Conservation (phyloP, 2,888 invertebrate genomes). For the Miltochrista miniata region DNA sequence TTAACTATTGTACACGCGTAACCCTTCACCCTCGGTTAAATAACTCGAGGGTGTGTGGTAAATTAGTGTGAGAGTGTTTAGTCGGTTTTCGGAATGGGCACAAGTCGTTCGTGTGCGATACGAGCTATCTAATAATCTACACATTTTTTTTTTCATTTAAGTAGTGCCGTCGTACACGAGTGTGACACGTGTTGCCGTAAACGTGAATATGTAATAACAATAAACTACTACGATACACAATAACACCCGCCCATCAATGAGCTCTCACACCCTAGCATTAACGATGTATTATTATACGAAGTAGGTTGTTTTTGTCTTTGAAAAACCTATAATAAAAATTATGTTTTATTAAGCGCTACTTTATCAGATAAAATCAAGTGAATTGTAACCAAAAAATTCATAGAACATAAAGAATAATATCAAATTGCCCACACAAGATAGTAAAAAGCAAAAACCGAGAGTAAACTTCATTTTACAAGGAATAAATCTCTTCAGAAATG, state of each 20-base stretch:
- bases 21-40: slow-evolving; percentile 50
- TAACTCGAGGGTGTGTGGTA: slow-evolving; percentile 49
- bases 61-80: slow-evolving; percentile 50
- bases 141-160: slow-evolving; percentile 39
- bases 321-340: slow-evolving; percentile 23
- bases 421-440: slow-evolving; percentile 26
- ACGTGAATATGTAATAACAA: slow-evolving; percentile 60
- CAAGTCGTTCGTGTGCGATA: slow-evolving; percentile 25
- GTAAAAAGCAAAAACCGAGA: slow-evolving; percentile 43
- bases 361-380: slow-evolving; percentile 7
- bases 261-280: slow-evolving; percentile 52
- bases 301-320: slow-evolving; percentile 10
- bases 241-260: slow-evolving; percentile 38
- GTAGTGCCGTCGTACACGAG: slow-evolving; percentile 42
- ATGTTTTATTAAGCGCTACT: not conserved
- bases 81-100: slow-evolving; percentile 33
- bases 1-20: slow-evolving; percentile 41
- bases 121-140: slow-evolving; percentile 26
- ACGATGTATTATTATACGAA: slow-evolving; percentile 28
- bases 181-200: slow-evolving; percentile 52
- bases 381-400: slow-evolving; percentile 8
- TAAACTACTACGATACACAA: slow-evolving; percentile 40
- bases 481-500: slow-evolving; percentile 64
- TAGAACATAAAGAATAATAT: slow-evolving; percentile 15
- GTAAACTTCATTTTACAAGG: slow-evolving; percentile 61